phyloP scores from a whole-genome alignment of 2,113 vertebrate species.

The Theristicus caerulescens region DNA sequence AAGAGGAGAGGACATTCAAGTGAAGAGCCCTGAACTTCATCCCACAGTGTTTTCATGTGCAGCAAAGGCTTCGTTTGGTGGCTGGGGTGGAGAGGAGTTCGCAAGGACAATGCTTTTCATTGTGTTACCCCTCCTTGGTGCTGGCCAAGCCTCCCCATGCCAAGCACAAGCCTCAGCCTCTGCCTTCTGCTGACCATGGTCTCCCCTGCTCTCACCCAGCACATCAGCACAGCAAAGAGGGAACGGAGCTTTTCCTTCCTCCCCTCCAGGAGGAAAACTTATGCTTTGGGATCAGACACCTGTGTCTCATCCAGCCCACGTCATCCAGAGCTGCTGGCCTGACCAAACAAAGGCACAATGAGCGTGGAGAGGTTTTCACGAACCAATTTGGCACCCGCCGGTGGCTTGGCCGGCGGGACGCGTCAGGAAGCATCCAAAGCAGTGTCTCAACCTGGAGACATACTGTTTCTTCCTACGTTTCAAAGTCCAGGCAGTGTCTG shows the following conservation, averaged over 20 bases:
- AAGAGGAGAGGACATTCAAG: background rate
- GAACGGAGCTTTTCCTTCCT: accelerated
- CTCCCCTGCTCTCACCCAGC: accelerated
- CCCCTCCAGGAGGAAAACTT: background rate
- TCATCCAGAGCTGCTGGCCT: background rate
- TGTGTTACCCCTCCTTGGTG: background rate
- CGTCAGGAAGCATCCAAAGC: background rate
- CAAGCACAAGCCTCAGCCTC: background rate
- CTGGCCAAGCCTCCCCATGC: background rate
- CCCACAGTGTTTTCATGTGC: accelerated
- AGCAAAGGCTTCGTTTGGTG: background rate
- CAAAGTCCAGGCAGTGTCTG: background rate
- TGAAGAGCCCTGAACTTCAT: background rate
- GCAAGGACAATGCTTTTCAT: accelerated
- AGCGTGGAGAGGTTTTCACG: background rate
- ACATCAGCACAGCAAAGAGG: background rate
- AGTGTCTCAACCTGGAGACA: background rate
- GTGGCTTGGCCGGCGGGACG: accelerated
- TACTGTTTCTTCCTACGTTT: background rate
- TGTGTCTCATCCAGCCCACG: background rate
- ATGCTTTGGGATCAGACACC: background rate
- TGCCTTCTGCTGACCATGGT: background rate
- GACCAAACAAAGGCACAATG: accelerated
- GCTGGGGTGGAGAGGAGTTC: background rate
- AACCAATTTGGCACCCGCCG: background rate